A percentile compares a stretch with the other conserved stretches of the same genome.
These are phyloP conservation scores for Circaetus gallicus DNA, from an alignment of 2,113 vertebrate genomes.

Conservation along the genomic window DNA sequence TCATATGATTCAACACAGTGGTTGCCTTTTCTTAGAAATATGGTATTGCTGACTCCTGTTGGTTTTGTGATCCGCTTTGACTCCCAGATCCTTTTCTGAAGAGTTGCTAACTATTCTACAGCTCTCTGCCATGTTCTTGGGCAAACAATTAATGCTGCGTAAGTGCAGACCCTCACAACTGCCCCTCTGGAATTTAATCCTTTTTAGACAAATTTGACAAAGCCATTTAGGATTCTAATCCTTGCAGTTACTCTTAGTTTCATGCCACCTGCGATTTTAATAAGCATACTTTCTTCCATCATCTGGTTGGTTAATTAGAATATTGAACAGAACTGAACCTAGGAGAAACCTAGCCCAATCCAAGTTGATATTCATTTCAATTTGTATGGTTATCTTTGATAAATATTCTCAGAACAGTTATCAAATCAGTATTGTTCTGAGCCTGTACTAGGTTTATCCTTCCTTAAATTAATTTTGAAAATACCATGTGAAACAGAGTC, in stretches of 20 bases:
- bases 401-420: background rate
- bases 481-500: background rate
- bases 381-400: background rate
- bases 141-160: accelerated
- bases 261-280: background rate
- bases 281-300: background rate
- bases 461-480: background rate
- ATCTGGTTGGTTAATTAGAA: background rate
- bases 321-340: background rate
- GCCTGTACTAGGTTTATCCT: background rate
- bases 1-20: accelerated
- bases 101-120: background rate
- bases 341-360: background rate
- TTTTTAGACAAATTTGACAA: background rate
- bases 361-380: accelerated
- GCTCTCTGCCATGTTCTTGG: background rate
- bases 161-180: too few relatives aligned
- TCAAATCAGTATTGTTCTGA: background rate
- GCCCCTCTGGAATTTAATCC: background rate
- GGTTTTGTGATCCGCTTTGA: background rate
- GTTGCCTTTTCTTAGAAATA: background rate
- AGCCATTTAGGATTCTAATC: background rate
- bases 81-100: background rate
- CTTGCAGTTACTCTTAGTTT: background rate
- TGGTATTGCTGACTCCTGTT: background rate